Base-by-base conservation (phyloP, 1,140 invertebrate species). In the Drosophila albomicans region DNA sequence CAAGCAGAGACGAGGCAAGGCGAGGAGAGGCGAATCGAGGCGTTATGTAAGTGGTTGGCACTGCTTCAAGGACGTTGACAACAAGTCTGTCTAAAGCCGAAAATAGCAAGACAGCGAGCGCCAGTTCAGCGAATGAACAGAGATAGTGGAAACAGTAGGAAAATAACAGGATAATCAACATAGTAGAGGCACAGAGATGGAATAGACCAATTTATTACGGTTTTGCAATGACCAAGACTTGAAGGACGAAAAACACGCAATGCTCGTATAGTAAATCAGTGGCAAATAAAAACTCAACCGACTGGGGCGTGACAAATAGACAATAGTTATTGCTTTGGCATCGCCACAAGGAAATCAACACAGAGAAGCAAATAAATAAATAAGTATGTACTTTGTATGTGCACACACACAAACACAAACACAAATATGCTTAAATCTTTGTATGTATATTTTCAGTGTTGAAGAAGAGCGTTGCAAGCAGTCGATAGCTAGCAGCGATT, bases 241-340 rank as follows among this genome's bases (percentile, higher is more conserved):
- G 74, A 84, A 84, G 84, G 70, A 78, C 69, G 75, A 62, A 71
- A 38, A 65, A 67, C 62, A 81, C 64, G 77, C 80, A 79, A 63
- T 54, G 63, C 51, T 78, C 72, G 65, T 72, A 74, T 58, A 73
- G 65, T 79, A 86, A 87, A 88, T 88, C 77, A 88, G 69, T 51
- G 38, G 46, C 49, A 64, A 69, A 78, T 51, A 84, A 51, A 62
- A 64, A 62, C 57, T 38, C 13, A 16, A 58, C 68, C 73, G 54
- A 20, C 38, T 71, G 73, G 84, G 84, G 84, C 76, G 66, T 80
- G 80, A 88, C 77, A 68, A 79, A 57, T 66, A 65, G 79, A 77
- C 72, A 74, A 79, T 82, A 79, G 72, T 74, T 71, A 82, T 87
- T 63, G 65, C 72, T 10, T 63, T 35, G 45, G 28, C 28, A 67